Percentiles rank a stretch among this genome's conserved stretches.
phyloP scores from a whole-genome alignment of 2,888 invertebrate species.

The Caradrina clavipalpis region DNA sequence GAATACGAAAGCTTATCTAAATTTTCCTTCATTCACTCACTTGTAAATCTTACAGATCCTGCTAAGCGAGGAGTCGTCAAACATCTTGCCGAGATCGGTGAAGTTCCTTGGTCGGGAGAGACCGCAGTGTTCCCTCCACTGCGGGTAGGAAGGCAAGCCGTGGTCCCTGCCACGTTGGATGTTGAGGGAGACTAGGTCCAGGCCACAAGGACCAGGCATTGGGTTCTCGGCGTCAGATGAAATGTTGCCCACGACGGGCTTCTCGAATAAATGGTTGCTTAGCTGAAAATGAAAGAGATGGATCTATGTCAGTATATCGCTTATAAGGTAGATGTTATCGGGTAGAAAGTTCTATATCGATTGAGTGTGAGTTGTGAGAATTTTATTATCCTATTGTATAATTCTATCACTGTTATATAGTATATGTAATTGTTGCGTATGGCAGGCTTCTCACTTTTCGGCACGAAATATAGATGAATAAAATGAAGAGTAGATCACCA shows the following conservation, averaged over 20 bases:
- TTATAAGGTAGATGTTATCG: too few relatives aligned
- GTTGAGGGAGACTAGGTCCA: slow-evolving; percentile 96
- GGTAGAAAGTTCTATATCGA: too few relatives aligned
- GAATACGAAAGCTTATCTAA: too few relatives aligned
- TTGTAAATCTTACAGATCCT: slow-evolving; percentile 92
- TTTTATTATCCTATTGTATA: too few relatives aligned
- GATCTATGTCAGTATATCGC: background rate
- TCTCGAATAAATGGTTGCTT: slow-evolving; percentile 93
- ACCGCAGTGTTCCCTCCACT: slow-evolving; percentile 95
- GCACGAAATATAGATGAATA: too few relatives aligned
- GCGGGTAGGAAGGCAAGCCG: slow-evolving; percentile 95
- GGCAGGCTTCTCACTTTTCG: too few relatives aligned
- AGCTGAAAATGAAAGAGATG: slow-evolving; percentile 83
- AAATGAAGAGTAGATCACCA: too few relatives aligned
- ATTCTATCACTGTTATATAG: too few relatives aligned
- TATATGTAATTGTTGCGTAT: too few relatives aligned
- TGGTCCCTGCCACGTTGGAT: slow-evolving; percentile 97
- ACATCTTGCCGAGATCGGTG: slow-evolving; percentile 91
- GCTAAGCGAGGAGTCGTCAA: slow-evolving; percentile 92
- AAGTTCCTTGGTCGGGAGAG: slow-evolving; percentile 92
- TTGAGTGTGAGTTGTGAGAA: too few relatives aligned
- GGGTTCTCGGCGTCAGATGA: slow-evolving; percentile 40
- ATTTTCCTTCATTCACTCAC: slow-evolving; percentile 79
- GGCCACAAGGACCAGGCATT: slow-evolving; percentile 90
- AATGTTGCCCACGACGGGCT: slow-evolving; percentile 74